Base-by-base conservation (phyloP, 2,113 vertebrate species). In the Pantherophis guttatus region DNA sequence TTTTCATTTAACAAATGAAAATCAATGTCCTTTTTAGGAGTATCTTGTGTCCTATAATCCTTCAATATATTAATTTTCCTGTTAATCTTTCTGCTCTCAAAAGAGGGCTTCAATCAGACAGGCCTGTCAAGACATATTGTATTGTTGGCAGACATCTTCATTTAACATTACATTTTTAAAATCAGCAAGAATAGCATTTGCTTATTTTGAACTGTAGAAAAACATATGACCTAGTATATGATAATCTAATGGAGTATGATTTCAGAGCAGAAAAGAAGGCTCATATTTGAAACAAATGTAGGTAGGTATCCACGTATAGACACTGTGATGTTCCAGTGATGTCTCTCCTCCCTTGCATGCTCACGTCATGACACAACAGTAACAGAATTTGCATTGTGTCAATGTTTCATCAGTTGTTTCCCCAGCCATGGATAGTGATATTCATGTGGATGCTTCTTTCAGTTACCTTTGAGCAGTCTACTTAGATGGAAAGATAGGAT, bases 1-100 rank as follows among this genome's bases (percentile, higher is more conserved):
- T 39, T 95, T 96, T 96, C 89, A 97, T 96, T 95, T 95, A 95
- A 93, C 55, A 94, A 95, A 95, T 94, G 57, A 48, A 96, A 95
- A 94, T 95, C 1, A 94, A 94, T 95, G 39, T 95, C 92, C 88
- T 86, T 44, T 96, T 93, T 53, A 93, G 89, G 92, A 95, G 88
- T 93, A 96, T 94, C 87, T 87, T n/a, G 88, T 95, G 93, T 94
- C 93, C 94, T 33, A 90, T 91, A 86, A 92, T 52, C 85, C 93
- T 95, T 93, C 88, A 91, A 94, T 90, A 23, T 94, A 92, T 95
- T 96, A 90, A 94, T 95, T 95, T 96, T 91, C 94, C 29, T 44
- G 19, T 95, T 96, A 94, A 93, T 93, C 12, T 92, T 94, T 0
- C 0, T 58, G 94, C 90, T 91, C 90, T 96, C 94, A 53, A 92